A percentile compares a stretch with the other conserved stretches of the same genome.
These are phyloP conservation scores for Habrosyne pyritoides DNA, from an alignment of 2,888 invertebrate species.

Conservation along the genomic window DNA sequence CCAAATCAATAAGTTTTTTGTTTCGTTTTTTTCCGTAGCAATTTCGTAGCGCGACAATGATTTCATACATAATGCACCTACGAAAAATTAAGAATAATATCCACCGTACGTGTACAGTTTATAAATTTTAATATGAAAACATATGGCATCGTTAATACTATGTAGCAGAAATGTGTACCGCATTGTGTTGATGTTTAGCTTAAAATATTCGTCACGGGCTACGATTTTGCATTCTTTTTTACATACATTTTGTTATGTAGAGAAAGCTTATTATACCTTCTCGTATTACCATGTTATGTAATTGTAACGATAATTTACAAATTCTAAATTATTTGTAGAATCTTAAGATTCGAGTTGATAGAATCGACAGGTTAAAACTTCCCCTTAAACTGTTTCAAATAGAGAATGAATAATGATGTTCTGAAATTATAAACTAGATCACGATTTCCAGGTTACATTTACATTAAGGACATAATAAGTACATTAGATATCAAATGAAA, in stretches of 20 bases:
- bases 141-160: neutral
- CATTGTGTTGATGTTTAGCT: slow-evolving; percentile 47
- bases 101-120: neutral
- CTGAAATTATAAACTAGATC: neutral
- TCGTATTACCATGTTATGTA: slow-evolving; percentile 51
- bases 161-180: neutral
- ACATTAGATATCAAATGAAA: too few species aligned
- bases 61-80: neutral
- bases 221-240: slow-evolving; percentile 58
- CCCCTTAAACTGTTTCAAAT: too few species aligned
- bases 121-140: neutral
- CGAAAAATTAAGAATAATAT: neutral
- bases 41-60: neutral
- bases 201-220: slow-evolving; percentile 67
- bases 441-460: neutral
- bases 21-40: neutral
- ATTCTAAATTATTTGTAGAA: neutral
- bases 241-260: slow-evolving; percentile 59
- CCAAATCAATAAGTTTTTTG: too few species aligned
- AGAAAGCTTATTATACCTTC: slow-evolving; percentile 63
- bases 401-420: neutral
- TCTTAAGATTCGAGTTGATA: neutral
- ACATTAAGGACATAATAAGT: neutral
- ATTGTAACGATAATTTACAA: slow-evolving; percentile 29
- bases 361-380: too few species aligned